phyloP scores from a whole-genome alignment of 1,140 invertebrate genomes.

The Bombus turneri region DNA sequence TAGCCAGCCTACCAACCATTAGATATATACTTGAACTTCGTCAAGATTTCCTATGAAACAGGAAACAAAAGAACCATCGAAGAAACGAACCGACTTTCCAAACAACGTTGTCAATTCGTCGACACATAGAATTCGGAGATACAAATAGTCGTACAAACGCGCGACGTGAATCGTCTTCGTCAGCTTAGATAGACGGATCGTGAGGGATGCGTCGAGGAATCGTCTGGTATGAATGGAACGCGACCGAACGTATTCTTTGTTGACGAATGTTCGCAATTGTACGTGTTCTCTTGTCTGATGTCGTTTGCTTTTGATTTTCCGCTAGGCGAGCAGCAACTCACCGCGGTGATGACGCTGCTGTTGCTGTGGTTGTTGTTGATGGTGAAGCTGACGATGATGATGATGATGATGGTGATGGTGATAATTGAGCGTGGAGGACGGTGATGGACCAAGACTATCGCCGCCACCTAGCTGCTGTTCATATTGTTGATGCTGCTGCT shows the following conservation, averaged over 20 bases:
- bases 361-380: conserved; percentile 70
- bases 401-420: conserved; percentile 57
- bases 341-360: conserved; percentile 84
- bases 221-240: background rate
- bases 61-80: no score
- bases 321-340: conserved; percentile 84
- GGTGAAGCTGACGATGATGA: conserved; percentile 57
- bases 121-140: no score
- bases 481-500: conserved; percentile 59
- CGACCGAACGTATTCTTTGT: conserved; percentile 28
- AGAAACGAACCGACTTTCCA: background rate
- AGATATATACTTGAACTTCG: background rate
- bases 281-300: conserved; percentile 30
- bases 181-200: conserved; percentile 42
- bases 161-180: conserved; percentile 58
- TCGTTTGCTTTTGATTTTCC: conserved; percentile 59
- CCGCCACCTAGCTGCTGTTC: conserved; percentile 52
- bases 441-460: conserved; percentile 65
- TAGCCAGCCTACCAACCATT: conserved; percentile 6
- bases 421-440: conserved; percentile 62
- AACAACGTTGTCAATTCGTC: background rate
- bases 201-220: background rate
- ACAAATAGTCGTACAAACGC: background rate
- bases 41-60: background rate
- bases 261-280: conserved; percentile 43